Evolutionary conservation across 2,113 vertebrate genomes (phyloP).

Genomic region (Poeciliopsis prolifica): DNA sequence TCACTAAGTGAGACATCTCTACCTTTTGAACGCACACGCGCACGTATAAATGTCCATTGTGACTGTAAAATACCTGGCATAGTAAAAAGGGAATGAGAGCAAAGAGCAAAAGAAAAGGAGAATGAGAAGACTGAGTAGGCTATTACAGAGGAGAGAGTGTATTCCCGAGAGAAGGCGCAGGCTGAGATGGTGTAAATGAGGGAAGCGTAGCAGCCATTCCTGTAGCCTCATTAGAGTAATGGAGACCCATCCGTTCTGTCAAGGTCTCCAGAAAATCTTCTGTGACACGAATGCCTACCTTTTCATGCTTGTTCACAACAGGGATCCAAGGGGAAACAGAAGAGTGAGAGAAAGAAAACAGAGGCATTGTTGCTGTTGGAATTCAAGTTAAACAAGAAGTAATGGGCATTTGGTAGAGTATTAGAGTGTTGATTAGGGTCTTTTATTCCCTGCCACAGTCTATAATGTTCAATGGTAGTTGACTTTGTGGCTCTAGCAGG

Average conservation of each 20-base stretch:
- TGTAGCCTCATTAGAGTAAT: constrained; percentile 84
- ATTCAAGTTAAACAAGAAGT: constrained; percentile 62
- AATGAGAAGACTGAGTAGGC: constrained; percentile 79
- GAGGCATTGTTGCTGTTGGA: constrained; percentile 35
- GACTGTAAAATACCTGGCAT: constrained; percentile 62
- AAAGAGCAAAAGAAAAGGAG: constrained; percentile 58
- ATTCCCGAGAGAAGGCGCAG: constrained; percentile 74
- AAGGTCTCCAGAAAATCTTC: constrained; percentile 78
- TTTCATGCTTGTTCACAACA: constrained; percentile 55
- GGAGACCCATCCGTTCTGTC: constrained; percentile 81
- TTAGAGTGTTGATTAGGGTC: constrained; percentile 72
- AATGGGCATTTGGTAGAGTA: constrained; percentile 68
- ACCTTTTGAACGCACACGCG: background rate
- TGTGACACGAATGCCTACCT: constrained; percentile 70
- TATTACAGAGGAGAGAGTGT: constrained; percentile 77
- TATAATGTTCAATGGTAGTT: constrained; percentile 58
- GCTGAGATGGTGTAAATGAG: constrained; percentile 81
- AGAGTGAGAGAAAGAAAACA: constrained; percentile 34
- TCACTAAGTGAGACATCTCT: constrained; percentile 37
- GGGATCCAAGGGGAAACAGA: constrained; percentile 35
- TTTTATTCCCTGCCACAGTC: constrained; percentile 66
- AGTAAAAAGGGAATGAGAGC: constrained; percentile 56
- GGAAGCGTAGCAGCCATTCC: constrained; percentile 76
- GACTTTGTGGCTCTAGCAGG: constrained; percentile 44
- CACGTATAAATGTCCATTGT: constrained; percentile 35